Percentiles rank a stretch among this genome's conserved stretches.
These are phyloP conservation scores for Dryobates pubescens DNA, from an alignment of 2,797 vertebrate species.

Conservation along the genomic window DNA sequence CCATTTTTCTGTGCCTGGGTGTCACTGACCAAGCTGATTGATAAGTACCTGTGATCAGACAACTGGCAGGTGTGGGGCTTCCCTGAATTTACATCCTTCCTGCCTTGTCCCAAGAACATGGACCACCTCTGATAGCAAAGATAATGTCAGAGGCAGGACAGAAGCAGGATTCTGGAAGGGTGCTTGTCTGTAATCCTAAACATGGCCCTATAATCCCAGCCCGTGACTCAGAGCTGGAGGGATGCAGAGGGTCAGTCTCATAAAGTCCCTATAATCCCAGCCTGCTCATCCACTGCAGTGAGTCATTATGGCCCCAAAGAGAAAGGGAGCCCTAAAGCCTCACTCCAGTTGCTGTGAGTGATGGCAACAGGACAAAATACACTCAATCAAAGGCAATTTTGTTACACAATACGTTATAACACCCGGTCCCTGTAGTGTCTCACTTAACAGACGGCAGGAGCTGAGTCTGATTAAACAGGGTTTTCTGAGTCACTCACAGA, in stretches of 20 bases:
- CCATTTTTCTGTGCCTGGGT: background rate
- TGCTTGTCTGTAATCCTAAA: conserved; percentile 17
- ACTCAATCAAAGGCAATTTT: background rate
- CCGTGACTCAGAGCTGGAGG: background rate
- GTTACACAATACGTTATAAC: background rate
- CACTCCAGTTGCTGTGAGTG: background rate
- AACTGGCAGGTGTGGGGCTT: background rate
- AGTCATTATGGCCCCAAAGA: background rate
- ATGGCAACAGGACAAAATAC: background rate
- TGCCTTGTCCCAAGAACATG: background rate
- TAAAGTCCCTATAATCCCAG: background rate
- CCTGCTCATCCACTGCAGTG: background rate
- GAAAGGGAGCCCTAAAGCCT: background rate
- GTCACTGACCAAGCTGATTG: background rate
- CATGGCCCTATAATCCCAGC: background rate
- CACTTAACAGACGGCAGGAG: conserved; percentile 22
- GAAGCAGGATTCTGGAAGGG: conserved; percentile 20
- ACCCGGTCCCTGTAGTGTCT: background rate
- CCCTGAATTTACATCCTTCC: background rate
- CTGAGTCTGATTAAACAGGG: conserved; percentile 9
- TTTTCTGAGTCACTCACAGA: background rate
- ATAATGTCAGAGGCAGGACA: background rate
- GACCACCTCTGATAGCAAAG: background rate
- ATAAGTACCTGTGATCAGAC: background rate
- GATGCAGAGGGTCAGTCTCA: background rate